Base-by-base conservation (phyloP, 2,113 vertebrate genomes). In the Empidonax traillii region DNA sequence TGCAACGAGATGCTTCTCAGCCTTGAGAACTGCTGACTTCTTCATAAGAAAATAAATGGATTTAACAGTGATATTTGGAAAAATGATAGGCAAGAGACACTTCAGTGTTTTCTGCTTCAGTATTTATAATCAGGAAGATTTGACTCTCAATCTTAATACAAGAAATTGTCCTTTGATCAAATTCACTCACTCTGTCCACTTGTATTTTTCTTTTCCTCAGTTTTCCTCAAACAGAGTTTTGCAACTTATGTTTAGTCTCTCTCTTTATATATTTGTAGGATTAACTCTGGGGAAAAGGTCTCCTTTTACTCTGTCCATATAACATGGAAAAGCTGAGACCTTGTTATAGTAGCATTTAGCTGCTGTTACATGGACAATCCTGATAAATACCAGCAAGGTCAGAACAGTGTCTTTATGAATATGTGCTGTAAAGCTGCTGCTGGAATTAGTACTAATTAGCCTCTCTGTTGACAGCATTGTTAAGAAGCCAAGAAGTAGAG, bases 391-490 rank as follows among this genome's bases (percentile, higher is more conserved):
- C 23, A 67, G 47, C 77, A 80, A 87, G 63, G 68, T 90, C 75
- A 82, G 61, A 78, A 41, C 14, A 55, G 28, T 72, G 56, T 75
- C 51, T 85, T 0, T 66, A 67, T 87, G n/a, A 78, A 56, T 44
- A 30, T 23, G 19, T 39, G 22, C 35, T 78, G 14, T 81, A 78
- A 62, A 79, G 59, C 31, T 61, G 27, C 51, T 65, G 31, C 63
- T 82, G 49, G 82, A 67, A 85, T 94, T 90, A 85, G 56, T 62
- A 27, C 61, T 92, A 67, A 95, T 90, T 85, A 75, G 37, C 27
- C 19, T 49, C 35, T 73, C 47, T 87, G 44, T 68, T 87, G 51
- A 62, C 37, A 44, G 56, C 82, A 4, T 47, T 91, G 67, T 72
- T 84, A 84, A 87, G 68, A 68, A 84, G 69, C 56, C 51, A 67